Evolutionary conservation across 2,888 invertebrate genomes (phyloP).

Genomic region (Oasisia sp.): DNA sequence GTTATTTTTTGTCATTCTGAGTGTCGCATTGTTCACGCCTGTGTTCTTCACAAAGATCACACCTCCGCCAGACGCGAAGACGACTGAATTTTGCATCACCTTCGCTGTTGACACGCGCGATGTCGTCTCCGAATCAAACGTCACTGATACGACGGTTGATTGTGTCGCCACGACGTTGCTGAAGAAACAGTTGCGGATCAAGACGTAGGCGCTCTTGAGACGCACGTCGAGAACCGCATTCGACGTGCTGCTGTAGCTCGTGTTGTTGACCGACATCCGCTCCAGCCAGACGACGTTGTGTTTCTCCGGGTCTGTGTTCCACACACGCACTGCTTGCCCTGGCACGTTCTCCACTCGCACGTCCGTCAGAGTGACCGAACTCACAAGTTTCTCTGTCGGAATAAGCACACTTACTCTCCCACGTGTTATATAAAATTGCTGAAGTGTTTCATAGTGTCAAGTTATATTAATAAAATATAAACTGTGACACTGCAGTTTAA

Average conservation of each 20-base stretch:
- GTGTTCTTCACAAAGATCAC: not conserved
- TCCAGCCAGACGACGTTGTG: constrained; percentile 25
- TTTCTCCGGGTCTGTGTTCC: constrained; percentile 19
- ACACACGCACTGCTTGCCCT: not conserved
- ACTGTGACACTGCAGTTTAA: no score
- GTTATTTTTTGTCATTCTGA: constrained; percentile 6
- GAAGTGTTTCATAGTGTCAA: no score
- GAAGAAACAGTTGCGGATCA: not conserved
- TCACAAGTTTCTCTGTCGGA: not conserved
- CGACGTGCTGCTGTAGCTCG: not conserved
- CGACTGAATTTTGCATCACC: constrained; percentile 19
- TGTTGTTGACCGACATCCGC: constrained; percentile 17
- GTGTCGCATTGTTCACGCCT: constrained; percentile 2
- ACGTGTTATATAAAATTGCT: no score
- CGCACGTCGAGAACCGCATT: not conserved
- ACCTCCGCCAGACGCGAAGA: not conserved
- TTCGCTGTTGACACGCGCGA: not conserved
- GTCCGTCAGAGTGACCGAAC: not conserved
- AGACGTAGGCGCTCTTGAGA: constrained; percentile 19
- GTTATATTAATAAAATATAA: no score
- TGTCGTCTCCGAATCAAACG: constrained; percentile 20
- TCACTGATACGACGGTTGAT: not conserved
- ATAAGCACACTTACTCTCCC: not conserved
- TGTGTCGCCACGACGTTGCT: not conserved
- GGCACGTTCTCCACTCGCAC: not conserved